Evolutionary conservation across 1,140 invertebrate species (phyloP), one percentile per base, ranked within the genome.

Genomic region (Anagrus nilaparvatae): DNA sequence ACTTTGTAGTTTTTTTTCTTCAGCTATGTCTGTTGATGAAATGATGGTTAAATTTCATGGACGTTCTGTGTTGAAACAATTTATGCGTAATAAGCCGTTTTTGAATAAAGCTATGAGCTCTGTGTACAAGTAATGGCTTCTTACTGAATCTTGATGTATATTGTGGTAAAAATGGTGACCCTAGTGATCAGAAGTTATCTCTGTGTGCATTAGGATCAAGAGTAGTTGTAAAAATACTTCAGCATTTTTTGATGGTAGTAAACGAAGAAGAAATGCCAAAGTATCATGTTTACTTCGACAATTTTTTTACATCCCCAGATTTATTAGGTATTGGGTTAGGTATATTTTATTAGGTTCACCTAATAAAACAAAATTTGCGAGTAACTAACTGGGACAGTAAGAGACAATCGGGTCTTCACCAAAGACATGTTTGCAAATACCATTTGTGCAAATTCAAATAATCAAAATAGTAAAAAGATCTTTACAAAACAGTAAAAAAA

Each of bases 41-140:
- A 35, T 46, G 14, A 49, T 49, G 43, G 41, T 49, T 18, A 49
- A 43, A 40, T 46, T 44, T 32, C 46, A 46, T 43, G 40, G 44
- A 10, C 41, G 28, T 34, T 21, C 33, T 9, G 10, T 9, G 3
- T 24, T 39, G 18, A 44, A 44, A 31, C 43, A 44, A 20, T 44
- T 20, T 19, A 40, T 46, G 10, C 30, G 16, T 25, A 28, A 37
- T 14, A 46, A 46, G 37, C 38, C 27, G 44, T 14, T 49, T 49
- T 23, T 36, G 44, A 35, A 44, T 49, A 28, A 46, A 49, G 20
- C 17, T 35, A n/a, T 35, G 33, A 20, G 33, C 18, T 21, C 12
- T 35, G 17, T 35, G 33, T 10, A n/a, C 10, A 9, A n/a, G n/a
- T n/a, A 6, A 35, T 35, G 19, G 33, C 3, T 35, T 21, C 19